phyloP scores from a whole-genome alignment of 2,888 invertebrate species.

The Andrena dorsata region DNA sequence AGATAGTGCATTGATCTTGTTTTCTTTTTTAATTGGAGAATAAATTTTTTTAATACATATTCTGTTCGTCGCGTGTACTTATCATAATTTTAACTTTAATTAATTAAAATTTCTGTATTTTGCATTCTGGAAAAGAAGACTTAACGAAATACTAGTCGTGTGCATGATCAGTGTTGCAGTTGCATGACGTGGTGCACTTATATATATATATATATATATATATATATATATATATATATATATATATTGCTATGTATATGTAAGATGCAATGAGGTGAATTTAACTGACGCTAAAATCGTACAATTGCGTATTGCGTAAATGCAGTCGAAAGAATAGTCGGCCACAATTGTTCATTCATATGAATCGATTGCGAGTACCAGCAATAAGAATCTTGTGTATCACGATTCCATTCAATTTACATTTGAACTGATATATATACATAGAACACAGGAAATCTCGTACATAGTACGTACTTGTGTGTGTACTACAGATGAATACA shows the following conservation, averaged over 20 bases:
- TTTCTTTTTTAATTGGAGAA: conserved; percentile 7
- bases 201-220: conserved; percentile 49
- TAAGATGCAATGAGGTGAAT: conserved; percentile 49
- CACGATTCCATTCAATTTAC: conserved; percentile 20
- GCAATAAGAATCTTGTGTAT: conserved; percentile 70
- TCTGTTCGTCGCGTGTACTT: conserved; percentile 43
- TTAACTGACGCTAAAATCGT: conserved; percentile 15
- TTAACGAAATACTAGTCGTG: conserved; percentile 55
- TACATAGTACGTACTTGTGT: conserved; percentile 35
- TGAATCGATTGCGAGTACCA: conserved; percentile 70
- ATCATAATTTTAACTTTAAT: conserved; percentile 35
- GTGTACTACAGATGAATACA: conserved; percentile 25
- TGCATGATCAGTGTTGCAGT: conserved; percentile 58
- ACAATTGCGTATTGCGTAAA: conserved; percentile 68
- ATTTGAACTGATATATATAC: conserved; percentile 19
- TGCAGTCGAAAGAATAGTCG: conserved; percentile 65
- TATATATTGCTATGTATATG: conserved; percentile 45
- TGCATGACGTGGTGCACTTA: conserved; percentile 64
- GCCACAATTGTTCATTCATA: conserved; percentile 30
- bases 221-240: conserved; percentile 45
- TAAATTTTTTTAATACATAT: conserved; percentile 21
- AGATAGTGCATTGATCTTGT: conserved; percentile 26
- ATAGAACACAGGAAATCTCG: conserved; percentile 23
- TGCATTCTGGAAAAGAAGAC: conserved; percentile 38
- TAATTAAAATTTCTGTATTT: conserved; percentile 29